Conservation (phyloP, 2,113 vertebrate species). For the Pomatorhinus ruficollis region DNA sequence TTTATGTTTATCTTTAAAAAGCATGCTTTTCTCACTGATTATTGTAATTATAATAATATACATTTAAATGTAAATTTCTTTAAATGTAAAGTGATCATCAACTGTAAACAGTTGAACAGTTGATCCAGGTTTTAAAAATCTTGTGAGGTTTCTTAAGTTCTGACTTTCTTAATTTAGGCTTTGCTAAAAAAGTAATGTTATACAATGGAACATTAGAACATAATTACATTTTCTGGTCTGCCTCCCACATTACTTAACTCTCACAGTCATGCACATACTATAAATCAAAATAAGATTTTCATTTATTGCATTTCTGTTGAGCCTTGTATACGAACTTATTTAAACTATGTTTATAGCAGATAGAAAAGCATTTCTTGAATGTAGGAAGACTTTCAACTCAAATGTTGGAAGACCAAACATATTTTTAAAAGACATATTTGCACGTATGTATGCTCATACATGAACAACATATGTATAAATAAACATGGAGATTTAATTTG, state of each 20-base stretch:
- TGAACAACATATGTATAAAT: background rate
- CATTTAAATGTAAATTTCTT: background rate
- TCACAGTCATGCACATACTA: background rate
- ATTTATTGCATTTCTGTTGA: background rate
- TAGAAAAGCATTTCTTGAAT: background rate
- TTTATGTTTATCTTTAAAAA: background rate
- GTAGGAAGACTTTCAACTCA: background rate
- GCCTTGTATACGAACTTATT: background rate
- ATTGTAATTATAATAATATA: background rate
- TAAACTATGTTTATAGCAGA: background rate
- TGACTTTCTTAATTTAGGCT: background rate
- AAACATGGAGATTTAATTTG: background rate
- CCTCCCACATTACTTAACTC: background rate
- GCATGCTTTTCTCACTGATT: background rate
- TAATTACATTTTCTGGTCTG: background rate
- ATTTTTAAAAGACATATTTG: background rate
- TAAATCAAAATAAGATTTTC: background rate
- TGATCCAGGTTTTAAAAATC: background rate
- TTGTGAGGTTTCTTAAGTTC: background rate
- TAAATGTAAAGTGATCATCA: background rate
- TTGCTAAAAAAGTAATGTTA: background rate
- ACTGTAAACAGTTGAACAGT: background rate
- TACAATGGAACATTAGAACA: background rate
- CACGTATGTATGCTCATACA: rapidly evolving
- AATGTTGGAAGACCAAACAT: background rate